Evolutionary conservation across 2,113 vertebrate genomes (phyloP).

Genomic region (Nesoenas mayeri): DNA sequence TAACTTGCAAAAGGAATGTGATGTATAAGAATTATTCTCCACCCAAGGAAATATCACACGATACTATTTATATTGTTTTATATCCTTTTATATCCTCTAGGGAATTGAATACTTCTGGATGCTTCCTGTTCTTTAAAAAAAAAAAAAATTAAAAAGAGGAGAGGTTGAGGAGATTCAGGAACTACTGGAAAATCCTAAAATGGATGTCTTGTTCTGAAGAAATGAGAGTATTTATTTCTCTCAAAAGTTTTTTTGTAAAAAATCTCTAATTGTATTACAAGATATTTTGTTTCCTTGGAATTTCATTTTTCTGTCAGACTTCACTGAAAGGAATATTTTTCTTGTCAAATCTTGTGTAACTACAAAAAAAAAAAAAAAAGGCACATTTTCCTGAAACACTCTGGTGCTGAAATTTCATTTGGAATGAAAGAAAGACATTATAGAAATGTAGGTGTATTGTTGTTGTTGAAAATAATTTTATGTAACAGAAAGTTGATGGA

Average conservation of each 20-base stretch:
- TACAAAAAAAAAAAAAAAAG: background rate
- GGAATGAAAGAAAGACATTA: slow-evolving; percentile 51
- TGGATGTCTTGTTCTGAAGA: background rate
- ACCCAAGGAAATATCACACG: background rate
- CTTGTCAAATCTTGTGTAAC: slow-evolving; percentile 56
- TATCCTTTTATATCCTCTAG: background rate
- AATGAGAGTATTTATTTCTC: background rate
- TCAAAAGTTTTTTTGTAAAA: background rate
- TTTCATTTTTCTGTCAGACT: slow-evolving; percentile 53
- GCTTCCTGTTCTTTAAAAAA: background rate
- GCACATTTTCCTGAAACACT: slow-evolving; percentile 3
- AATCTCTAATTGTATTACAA: slow-evolving; percentile 28
- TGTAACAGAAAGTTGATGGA: slow-evolving; percentile 32
- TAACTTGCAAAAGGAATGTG: slow-evolving; percentile 19
- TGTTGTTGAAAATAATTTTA: slow-evolving; percentile 55
- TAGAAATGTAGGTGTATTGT: slow-evolving; percentile 45
- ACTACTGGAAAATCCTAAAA: background rate
- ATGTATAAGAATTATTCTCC: background rate
- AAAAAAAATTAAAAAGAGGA: background rate
- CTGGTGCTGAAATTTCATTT: slow-evolving; percentile 31
- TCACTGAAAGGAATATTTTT: slow-evolving; percentile 62
- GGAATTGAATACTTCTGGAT: background rate
- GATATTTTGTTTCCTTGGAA: slow-evolving; percentile 30
- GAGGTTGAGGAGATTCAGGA: background rate
- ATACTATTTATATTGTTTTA: background rate